Conservation (phyloP, 2,888 invertebrate genomes). For the Idaea aversata region DNA sequence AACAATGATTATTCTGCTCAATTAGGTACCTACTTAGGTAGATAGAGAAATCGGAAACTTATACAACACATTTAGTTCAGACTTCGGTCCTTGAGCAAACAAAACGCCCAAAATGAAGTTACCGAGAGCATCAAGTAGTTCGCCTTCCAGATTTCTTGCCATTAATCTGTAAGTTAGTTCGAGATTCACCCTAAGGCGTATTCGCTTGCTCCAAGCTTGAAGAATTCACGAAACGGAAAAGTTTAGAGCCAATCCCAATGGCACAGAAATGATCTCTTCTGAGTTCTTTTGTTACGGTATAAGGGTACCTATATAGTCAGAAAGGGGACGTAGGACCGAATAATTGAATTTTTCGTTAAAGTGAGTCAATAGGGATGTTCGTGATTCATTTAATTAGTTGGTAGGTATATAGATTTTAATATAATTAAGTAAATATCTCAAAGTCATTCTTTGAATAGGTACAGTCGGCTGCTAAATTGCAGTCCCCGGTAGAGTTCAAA, state of each 20-base stretch:
- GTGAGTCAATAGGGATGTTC: neutral
- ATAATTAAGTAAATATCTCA: neutral
- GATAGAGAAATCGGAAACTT: constrained; percentile 3
- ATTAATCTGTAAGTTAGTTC: constrained; percentile 22
- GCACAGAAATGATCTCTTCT: neutral
- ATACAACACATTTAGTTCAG: neutral
- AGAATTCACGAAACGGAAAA: constrained; percentile 21
- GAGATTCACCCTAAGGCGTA: constrained; percentile 18
- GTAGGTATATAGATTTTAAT: neutral
- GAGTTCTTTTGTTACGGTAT: constrained; percentile 7
- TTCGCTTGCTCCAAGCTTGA: constrained; percentile 16
- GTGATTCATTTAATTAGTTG: neutral
- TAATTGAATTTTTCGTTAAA: neutral
- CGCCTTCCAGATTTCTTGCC: constrained; percentile 15
- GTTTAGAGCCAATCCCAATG: constrained; percentile 17
- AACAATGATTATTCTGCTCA: neutral
- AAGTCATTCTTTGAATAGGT: neutral
- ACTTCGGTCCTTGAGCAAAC: constrained; percentile 10
- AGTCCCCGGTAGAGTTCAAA: too few species aligned
- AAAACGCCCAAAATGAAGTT: constrained; percentile 19
- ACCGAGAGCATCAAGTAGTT: constrained; percentile 18
- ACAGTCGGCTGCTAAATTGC: too few species aligned
- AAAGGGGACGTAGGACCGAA: neutral
- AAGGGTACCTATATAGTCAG: neutral
- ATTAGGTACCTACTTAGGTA: neutral